These are phyloP conservation scores for Brachionus asplanchnoidis DNA, from an alignment of 1,140 invertebrate genomes.

Conservation along the genomic window DNA sequence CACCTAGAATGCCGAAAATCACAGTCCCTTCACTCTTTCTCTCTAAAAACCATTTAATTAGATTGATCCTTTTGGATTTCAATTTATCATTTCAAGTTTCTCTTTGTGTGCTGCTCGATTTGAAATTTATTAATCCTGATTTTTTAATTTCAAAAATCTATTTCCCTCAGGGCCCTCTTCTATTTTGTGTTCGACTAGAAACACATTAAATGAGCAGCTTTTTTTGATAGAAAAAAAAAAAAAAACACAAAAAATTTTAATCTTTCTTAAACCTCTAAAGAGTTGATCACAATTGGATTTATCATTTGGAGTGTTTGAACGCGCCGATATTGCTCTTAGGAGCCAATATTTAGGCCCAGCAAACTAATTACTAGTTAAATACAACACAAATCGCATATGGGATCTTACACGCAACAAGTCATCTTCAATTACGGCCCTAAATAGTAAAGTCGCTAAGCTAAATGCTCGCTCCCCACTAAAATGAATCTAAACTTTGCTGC, in stretches of 20 bases:
- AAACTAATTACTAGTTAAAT: constrained; percentile 12
- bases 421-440: neutral
- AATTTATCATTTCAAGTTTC: constrained; percentile 15
- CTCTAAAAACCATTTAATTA: neutral
- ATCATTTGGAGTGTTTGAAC: neutral
- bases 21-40: no score
- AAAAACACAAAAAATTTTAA: neutral
- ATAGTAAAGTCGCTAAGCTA: neutral
- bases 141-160: constrained; percentile 1
- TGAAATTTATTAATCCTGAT: constrained; percentile 14
- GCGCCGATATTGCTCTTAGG: neutral
- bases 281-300: constrained; percentile 3
- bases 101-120: neutral
- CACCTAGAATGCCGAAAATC: neutral
- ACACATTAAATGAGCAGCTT: constrained; percentile 4
- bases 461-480: neutral
- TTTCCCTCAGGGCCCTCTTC: neutral
- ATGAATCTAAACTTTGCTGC: neutral
- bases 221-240: neutral
- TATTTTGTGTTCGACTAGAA: neutral
- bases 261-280: constrained; percentile 15
- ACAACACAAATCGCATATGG: neutral
- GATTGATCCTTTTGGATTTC: neutral
- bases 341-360: neutral
- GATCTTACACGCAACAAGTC: neutral